Evolutionary conservation across 2,113 vertebrate species (phyloP).

Genomic region (Hippocampus zosterae): DNA sequence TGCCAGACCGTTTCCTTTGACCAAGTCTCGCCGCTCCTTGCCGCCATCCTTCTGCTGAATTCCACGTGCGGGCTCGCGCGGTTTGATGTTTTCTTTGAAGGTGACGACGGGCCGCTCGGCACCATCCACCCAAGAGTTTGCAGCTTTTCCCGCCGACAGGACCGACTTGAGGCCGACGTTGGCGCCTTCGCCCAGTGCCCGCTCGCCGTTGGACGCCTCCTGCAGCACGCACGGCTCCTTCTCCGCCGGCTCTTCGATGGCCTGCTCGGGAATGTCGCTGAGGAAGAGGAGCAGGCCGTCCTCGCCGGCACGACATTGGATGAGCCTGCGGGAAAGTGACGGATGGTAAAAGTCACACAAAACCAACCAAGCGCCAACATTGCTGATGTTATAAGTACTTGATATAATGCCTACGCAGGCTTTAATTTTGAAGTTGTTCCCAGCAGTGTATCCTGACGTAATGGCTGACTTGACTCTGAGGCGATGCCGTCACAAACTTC

Average conservation of each 20-base stretch:
- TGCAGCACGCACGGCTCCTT: slow-evolving; percentile 83
- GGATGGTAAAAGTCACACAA: background rate
- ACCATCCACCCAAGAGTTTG: slow-evolving; percentile 78
- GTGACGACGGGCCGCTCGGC: slow-evolving; percentile 90
- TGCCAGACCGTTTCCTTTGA: slow-evolving; percentile 73
- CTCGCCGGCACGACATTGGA: slow-evolving; percentile 84
- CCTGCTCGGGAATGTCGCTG: slow-evolving; percentile 88
- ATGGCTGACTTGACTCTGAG: too few relatives aligned
- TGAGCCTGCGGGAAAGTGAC: slow-evolving; percentile 74
- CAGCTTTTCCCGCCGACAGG: slow-evolving; percentile 83
- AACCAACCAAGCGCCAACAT: too few relatives aligned
- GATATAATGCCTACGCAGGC: too few relatives aligned
- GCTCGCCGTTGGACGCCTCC: slow-evolving; percentile 82
- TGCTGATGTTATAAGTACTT: too few relatives aligned
- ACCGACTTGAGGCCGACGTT: slow-evolving; percentile 86
- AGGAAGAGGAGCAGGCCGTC: slow-evolving; percentile 88
- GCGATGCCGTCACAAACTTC: too few relatives aligned
- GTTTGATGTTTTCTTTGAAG: slow-evolving; percentile 97
- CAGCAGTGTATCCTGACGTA: too few relatives aligned
- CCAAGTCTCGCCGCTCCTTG: slow-evolving; percentile 80
- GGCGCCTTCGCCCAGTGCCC: slow-evolving; percentile 66
- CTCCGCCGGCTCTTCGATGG: slow-evolving; percentile 85
- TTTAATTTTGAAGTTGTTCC: too few relatives aligned
- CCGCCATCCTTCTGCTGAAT: slow-evolving; percentile 78
- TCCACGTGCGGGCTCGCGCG: slow-evolving; percentile 76